Evolutionary conservation across 2,888 invertebrate species (phyloP).

Genomic region (Nowickia ferox): DNA sequence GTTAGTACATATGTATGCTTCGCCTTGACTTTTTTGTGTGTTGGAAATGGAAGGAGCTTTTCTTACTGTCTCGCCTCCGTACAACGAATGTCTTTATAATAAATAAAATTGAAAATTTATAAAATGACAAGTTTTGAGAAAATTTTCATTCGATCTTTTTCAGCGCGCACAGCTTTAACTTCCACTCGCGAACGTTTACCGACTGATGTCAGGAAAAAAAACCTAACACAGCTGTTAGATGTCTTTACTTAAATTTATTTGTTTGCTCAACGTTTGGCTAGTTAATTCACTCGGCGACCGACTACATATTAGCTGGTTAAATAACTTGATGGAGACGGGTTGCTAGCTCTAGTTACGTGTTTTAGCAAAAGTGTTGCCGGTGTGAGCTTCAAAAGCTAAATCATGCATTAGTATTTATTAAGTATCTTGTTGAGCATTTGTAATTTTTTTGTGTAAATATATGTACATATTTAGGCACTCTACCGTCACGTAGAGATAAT

Average conservation of each 20-base stretch:
- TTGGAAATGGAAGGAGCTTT: conserved; percentile 25
- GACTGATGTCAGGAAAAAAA: conserved; percentile 54
- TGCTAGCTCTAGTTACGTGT: conserved; percentile 33
- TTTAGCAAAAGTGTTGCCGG: neutral
- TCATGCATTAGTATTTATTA: neutral
- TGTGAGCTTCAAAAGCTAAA: neutral
- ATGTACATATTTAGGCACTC: too few relatives aligned
- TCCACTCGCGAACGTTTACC: conserved; percentile 60
- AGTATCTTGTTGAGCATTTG: too few relatives aligned
- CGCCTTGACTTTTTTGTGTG: neutral
- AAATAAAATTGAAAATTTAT: conserved; percentile 10
- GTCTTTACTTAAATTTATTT: conserved; percentile 51
- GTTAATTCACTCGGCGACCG: conserved; percentile 20
- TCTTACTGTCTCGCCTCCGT: conserved; percentile 52
- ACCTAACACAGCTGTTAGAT: conserved; percentile 57
- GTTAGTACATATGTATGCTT: conserved; percentile 29
- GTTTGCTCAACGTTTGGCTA: conserved; percentile 45
- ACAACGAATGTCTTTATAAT: conserved; percentile 48
- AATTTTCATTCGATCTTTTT: conserved; percentile 61
- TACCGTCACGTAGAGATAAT: too few relatives aligned
- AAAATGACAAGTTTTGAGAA: conserved; percentile 9
- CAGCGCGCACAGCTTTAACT: conserved; percentile 70
- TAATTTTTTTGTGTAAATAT: too few relatives aligned
- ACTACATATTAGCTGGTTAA: conserved; percentile 22
- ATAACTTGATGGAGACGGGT: conserved; percentile 26